These are phyloP conservation scores for Dascillus cervinus DNA, from an alignment of 2,888 invertebrate species.

Conservation along the genomic window DNA sequence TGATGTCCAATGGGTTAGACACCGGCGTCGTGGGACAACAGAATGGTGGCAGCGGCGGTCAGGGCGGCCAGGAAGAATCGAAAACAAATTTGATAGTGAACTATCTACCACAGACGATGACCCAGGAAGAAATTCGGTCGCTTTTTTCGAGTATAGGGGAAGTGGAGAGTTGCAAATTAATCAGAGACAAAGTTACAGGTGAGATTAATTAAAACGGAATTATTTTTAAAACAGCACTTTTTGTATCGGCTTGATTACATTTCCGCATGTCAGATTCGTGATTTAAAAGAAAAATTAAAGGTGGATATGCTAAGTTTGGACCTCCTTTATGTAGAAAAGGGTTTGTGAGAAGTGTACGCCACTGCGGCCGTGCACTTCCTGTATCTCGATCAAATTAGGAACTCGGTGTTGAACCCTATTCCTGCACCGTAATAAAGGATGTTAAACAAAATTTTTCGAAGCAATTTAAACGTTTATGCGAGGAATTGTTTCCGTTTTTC, in stretches of 20 bases:
- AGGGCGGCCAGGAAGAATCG: conserved; percentile 69
- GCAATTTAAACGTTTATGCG: too few relatives aligned
- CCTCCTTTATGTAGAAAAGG: conserved; percentile 6
- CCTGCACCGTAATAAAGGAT: too few relatives aligned
- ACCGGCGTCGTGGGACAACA: conserved; percentile 72
- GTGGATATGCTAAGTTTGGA: too few relatives aligned
- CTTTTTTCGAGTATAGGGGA: conserved; percentile 98
- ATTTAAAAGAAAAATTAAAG: background rate
- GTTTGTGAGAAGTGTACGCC: conserved; percentile 10
- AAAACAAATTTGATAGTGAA: conserved; percentile 99
- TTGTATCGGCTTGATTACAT: conserved; percentile 1
- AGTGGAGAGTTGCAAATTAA: conserved; percentile 98
- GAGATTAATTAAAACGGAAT: conserved; percentile 35
- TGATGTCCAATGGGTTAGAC: conserved; percentile 81
- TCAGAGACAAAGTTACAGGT: conserved; percentile 96
- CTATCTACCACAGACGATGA: conserved; percentile 99
- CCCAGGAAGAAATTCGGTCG: conserved; percentile 96
- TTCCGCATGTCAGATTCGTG: background rate
- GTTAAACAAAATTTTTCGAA: too few relatives aligned
- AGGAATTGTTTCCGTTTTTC: too few relatives aligned
- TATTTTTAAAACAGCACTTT: conserved; percentile 1
- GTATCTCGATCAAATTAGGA: conserved; percentile 27
- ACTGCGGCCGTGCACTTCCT: conserved; percentile 26
- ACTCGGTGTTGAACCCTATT: conserved; percentile 10
- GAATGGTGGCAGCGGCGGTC: conserved; percentile 62